These are phyloP conservation scores for Phalacrocorax pelagicus DNA, from an alignment of 2,113 vertebrate genomes.

Conservation along the genomic window DNA sequence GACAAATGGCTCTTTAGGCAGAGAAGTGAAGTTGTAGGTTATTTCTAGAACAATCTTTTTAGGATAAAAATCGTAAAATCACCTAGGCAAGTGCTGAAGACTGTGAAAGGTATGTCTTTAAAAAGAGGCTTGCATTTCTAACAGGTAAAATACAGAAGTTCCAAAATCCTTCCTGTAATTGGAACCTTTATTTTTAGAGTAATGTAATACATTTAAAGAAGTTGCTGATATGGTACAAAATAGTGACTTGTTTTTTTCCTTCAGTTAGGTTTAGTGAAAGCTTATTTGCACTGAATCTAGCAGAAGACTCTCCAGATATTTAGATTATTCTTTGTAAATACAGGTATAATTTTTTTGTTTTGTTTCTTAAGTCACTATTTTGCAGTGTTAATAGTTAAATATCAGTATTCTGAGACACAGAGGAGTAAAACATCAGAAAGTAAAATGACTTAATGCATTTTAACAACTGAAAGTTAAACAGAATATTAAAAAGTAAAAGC, in stretches of 20 bases:
- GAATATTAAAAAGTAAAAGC: not conserved
- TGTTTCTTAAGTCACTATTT: not conserved
- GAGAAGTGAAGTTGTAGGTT: not conserved
- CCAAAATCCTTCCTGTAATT: not conserved
- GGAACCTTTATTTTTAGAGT: not conserved
- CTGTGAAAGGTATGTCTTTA: not conserved
- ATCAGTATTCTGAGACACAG: not conserved
- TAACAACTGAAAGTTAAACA: not conserved
- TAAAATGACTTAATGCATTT: not conserved
- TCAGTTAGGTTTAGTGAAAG: not conserved
- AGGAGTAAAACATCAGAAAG: not conserved
- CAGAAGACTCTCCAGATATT: not conserved
- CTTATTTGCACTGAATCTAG: not conserved
- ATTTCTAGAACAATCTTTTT: not conserved
- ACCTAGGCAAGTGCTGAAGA: not conserved
- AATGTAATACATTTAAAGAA: not conserved
- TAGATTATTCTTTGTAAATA: not conserved
- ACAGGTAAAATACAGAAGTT: not conserved
- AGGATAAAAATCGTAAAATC: not conserved
- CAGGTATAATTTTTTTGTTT: not conserved
- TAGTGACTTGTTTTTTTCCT: not conserved
- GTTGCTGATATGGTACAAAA: not conserved
- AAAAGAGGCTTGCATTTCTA: not conserved
- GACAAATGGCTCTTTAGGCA: not conserved
- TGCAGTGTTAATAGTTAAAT: not conserved